Evolutionary conservation across 2,797 vertebrate genomes (phyloP), one percentile per base, ranked within the genome.

Genomic region (Iguana delicatissima): DNA sequence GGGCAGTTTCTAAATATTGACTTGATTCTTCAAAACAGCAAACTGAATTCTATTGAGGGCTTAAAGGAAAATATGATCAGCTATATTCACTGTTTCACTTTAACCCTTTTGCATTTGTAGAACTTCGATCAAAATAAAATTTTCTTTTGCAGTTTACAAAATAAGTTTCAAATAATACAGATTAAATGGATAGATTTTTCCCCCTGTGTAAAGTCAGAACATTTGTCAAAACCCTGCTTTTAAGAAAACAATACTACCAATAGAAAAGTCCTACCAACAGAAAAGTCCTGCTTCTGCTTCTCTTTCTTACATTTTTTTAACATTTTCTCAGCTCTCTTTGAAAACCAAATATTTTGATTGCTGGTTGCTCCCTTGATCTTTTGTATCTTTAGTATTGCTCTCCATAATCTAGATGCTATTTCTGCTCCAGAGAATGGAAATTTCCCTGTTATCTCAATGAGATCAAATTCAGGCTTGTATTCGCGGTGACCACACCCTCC

Each of bases 341-440:
- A 50, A 84, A 76, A 73, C 38, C n/a, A 64, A 91, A 80, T 38
- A 46, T 92, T 91, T 73, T 89, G 42, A 91, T 82, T 16, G 72
- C 16, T 26, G 90, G 59, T 9, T 88, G 9, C 29, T 12, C 64
- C 74, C 93, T 87, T 79, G 18, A 87, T 86, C 76, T 82, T 77
- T 52, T 22, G 6, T 73, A 38, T 92, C 52, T 10, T 89, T 64
- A 7, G 38, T 0, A 13, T 79, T 4, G 22, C 29, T 76, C 29
- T 59, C 76, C 77, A 24, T 86, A 89, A 89, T 84, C 18, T 26
- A 83, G 72, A 55, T 79, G 29, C 57, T 64, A 29, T 13, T 82
- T 18, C 80, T 59, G 83, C n/a, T 26, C 89, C 69, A 64, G 4
- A 83, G 80, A 82, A 76, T 6, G 84, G 76, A 80, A 92, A 72